These are phyloP conservation scores for Danaus melanippus DNA, from an alignment of 1,140 invertebrate genomes.

Conservation along the genomic window DNA sequence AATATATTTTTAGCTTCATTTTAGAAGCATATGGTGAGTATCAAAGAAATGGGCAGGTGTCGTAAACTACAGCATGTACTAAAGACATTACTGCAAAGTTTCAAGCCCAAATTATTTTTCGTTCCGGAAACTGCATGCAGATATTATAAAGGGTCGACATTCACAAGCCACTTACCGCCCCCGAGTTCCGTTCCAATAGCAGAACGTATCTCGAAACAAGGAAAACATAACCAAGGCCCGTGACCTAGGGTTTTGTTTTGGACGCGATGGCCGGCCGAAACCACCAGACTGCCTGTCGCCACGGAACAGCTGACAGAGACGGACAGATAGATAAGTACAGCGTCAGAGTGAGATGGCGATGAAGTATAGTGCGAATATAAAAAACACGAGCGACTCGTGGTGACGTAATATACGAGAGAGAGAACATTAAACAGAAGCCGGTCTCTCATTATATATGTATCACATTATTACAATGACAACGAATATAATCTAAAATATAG, in stretches of 20 bases:
- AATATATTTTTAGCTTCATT: no score
- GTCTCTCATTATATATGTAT: no score
- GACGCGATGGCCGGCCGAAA: constrained; percentile 42
- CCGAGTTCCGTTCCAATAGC: constrained; percentile 9
- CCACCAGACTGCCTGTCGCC: constrained; percentile 67
- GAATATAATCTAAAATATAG: no score
- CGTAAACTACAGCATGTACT: no score
- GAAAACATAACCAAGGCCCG: constrained; percentile 53
- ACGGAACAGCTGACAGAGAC: constrained; percentile 38
- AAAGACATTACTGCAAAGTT: no score
- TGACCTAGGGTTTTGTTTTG: constrained; percentile 63
- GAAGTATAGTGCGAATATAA: constrained; percentile 48
- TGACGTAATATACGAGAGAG: constrained; percentile 36
- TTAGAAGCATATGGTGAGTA: no score
- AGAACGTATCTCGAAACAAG: constrained; percentile 12
- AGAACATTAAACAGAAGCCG: constrained; percentile 28
- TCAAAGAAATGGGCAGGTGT: no score
- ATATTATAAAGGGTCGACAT: constrained; percentile 12
- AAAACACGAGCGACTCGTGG: constrained; percentile 36
- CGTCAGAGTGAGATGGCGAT: constrained; percentile 34
- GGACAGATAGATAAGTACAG: constrained; percentile 21
- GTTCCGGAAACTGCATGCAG: constrained; percentile 28
- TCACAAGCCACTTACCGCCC: constrained; percentile 18
- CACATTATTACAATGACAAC: no score
- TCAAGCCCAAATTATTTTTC: no score